Evolutionary conservation across 2,888 invertebrate species (phyloP), one percentile per base, ranked within the genome.

Genomic region (Chelonus formosanus): DNA sequence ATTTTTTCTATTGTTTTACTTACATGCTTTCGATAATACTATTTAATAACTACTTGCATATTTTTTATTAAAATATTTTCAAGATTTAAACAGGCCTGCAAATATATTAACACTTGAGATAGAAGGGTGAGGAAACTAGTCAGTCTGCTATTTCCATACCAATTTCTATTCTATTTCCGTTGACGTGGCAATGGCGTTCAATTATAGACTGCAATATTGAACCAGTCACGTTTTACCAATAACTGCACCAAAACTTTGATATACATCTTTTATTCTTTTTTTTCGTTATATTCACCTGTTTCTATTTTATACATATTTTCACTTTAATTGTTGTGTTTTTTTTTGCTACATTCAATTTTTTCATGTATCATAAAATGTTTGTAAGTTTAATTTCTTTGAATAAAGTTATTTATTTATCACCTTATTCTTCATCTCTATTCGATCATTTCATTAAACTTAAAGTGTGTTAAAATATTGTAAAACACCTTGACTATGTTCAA

Each of bases 101-200:
- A 59, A 60, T 56, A 63, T 54, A 57, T 52, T 67, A 10, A 50
- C 60, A 52, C 53, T 62, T 34, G 35, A 69, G 63, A 67, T 57
- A 65, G 47, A 56, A 67, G 54, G 52, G 20, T 48, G 43, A 69
- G 67, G 70, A 62, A 67, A 56, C 55, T 34, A 57, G 62, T 61
- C 61, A 68, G 68, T 64, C 70, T 65, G 71, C 74, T 76, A 80
- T 80, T 80, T 80, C 80, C 79, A 79, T 76, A 76, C 76, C 80
- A 80, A 80, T 81, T 80, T 78, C 80, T 80, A 81, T 81, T 81
- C 80, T 78, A 81, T 81, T 81, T 81, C 81, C 80, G 80, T 80
- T 76, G 78, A 78, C 78, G 76, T 73, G 78, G 78, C 79, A 76
- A 79, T 79, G 80, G 76, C 79, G 76, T 81, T 80, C 80, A 80